Evolutionary conservation across 2,113 vertebrate species (phyloP).

Genomic region (Pycnonotus jocosus): DNA sequence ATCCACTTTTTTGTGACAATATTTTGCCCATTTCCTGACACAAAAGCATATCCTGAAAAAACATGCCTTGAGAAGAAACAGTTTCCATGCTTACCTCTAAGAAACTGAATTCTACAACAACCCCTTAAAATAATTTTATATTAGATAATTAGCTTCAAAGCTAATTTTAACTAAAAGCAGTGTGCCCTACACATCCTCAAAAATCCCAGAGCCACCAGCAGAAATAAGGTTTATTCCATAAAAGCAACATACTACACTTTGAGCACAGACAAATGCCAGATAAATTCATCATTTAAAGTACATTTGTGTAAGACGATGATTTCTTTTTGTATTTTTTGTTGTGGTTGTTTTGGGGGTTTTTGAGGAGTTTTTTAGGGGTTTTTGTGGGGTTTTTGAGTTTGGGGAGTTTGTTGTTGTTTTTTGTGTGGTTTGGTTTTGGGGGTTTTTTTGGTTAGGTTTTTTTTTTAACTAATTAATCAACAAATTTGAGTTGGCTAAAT

Average conservation of each 20-base stretch:
- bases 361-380: too few relatives aligned
- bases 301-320: not conserved
- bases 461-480: constrained; percentile 74
- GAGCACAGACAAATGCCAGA: not conserved
- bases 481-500: constrained; percentile 75
- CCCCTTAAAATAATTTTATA: not conserved
- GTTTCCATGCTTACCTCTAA: not conserved
- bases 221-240: not conserved
- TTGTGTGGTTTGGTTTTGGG: too few relatives aligned
- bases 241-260: not conserved
- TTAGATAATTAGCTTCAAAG: not conserved
- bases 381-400: not conserved
- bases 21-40: not conserved
- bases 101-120: not conserved
- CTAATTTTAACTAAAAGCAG: not conserved
- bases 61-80: not conserved
- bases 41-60: not conserved
- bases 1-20: not conserved
- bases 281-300: not conserved
- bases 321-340: not conserved
- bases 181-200: not conserved
- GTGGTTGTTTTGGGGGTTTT: not conserved
- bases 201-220: not conserved
- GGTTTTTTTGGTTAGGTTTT: not conserved
- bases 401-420: not conserved